Evolutionary conservation across 2,113 vertebrate species (phyloP), one percentile per base, ranked within the genome.

Genomic region (Cebus imitator): DNA sequence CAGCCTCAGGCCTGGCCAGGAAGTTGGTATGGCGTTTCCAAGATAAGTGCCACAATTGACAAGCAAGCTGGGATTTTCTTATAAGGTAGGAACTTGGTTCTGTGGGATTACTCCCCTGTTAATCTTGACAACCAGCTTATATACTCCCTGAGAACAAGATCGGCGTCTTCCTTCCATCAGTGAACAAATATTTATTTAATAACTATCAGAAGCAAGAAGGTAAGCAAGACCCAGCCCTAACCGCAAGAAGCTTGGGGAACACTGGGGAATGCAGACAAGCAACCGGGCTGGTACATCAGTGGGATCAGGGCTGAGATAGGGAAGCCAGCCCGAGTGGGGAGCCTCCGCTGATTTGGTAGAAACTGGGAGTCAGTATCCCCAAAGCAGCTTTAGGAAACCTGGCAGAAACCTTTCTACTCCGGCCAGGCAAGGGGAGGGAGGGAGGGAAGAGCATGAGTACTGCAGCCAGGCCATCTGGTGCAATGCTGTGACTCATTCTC

Each of bases 401-500:
- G 0, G 18, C 37, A 66, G 84, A 45, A 66, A 43, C 5, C 83
- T 78, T 52, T 76, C 30, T 82, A 2, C 85, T 55, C 70, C 32
- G 13, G 95, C 90, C 90, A n/a, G 20, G 72, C 1, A 89, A 55
- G 18, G 21, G 13, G 25, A 45, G 66, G 20, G 25, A 45, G 66
- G 20, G 18, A 1, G 2, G 76, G 32, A 8, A 23, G 32, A 66
- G 85, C 4, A 12, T 88, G 30, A 66, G 45, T 4, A 45, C n/a
- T 57, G 5, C 8, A 82, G 68, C 83, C 87, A 20, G 52, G 83
- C 84, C 91, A 94, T 92, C 91, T 79, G 87, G 91, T 18, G 8
- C 58, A 58, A 8, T 6, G 73, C n/a, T 7, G 40, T 90, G 96
- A 92, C 80, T 87, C 75, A 73, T 20, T 17, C 52, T 50, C 70